These are phyloP conservation scores for Drosophila lini DNA, from an alignment of 1,140 invertebrate species.

Conservation along the genomic window DNA sequence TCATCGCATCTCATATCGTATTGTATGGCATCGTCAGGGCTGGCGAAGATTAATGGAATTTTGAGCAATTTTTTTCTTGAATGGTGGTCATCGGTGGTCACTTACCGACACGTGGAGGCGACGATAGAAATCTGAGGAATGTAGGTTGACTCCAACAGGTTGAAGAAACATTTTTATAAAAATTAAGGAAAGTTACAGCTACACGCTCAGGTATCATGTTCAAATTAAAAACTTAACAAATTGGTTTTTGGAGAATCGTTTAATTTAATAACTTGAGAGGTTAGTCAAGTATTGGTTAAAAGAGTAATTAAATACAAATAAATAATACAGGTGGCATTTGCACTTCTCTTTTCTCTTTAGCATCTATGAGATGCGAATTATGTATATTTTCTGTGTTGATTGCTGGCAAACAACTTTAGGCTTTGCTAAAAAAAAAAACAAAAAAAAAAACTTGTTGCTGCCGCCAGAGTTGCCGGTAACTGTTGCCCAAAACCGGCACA, in stretches of 20 bases:
- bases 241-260: background rate
- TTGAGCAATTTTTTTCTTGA: conserved; percentile 27
- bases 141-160: conserved; percentile 39
- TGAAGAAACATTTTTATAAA: background rate
- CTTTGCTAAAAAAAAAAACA: conserved; percentile 15
- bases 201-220: conserved; percentile 2
- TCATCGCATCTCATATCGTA: conserved; percentile 1
- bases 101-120: conserved; percentile 51
- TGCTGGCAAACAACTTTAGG: conserved; percentile 18
- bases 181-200: background rate
- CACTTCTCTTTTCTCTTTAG: background rate
- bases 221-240: background rate
- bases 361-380: background rate
- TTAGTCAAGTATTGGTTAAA: background rate
- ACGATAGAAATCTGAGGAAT: conserved; percentile 29
- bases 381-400: conserved; percentile 8
- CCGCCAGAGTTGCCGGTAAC: conserved; percentile 35
- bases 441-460: conserved; percentile 55
- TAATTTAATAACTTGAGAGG: background rate
- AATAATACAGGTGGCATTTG: background rate
- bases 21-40: conserved; percentile 9
- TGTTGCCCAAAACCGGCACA: conserved; percentile 56
- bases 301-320: background rate
- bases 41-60: conserved; percentile 52
- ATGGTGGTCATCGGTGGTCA: conserved; percentile 19